Evolutionary conservation across 2,797 vertebrate species (phyloP).

Genomic region (Garrulus glandarius): DNA sequence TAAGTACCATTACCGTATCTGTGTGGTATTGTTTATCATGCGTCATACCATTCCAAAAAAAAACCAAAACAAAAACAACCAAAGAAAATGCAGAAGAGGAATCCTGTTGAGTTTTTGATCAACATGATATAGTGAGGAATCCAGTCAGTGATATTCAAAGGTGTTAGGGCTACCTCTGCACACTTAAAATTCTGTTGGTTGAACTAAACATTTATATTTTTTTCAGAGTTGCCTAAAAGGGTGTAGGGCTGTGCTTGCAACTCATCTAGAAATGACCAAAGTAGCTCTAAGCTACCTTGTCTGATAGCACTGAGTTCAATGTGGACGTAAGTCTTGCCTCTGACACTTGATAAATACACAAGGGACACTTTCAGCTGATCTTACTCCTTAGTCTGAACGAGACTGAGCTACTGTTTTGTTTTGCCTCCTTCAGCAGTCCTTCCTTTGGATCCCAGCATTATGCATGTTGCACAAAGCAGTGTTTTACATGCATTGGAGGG

Average conservation of each 20-base stretch:
- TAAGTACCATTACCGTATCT: not conserved
- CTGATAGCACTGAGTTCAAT: not conserved
- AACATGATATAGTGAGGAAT: not conserved
- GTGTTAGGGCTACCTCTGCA: not conserved
- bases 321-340: not conserved
- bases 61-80: not conserved
- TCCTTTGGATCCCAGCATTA: not conserved
- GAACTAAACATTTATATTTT: not conserved
- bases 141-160: not conserved
- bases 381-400: not conserved
- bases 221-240: not conserved
- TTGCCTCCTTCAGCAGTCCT: not conserved
- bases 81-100: not conserved
- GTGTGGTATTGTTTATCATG: not conserved
- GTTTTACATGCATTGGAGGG: not conserved
- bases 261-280: not conserved
- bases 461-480: rapidly evolving
- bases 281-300: not conserved
- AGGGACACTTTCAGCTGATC: not conserved
- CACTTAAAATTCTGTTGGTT: not conserved
- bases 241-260: not conserved
- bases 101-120: not conserved
- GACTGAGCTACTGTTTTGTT: not conserved
- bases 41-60: not conserved
- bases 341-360: not conserved